Base-by-base conservation (phyloP, 53 echinoderm and acorn worm species). In the Stichopus horrens region DNA sequence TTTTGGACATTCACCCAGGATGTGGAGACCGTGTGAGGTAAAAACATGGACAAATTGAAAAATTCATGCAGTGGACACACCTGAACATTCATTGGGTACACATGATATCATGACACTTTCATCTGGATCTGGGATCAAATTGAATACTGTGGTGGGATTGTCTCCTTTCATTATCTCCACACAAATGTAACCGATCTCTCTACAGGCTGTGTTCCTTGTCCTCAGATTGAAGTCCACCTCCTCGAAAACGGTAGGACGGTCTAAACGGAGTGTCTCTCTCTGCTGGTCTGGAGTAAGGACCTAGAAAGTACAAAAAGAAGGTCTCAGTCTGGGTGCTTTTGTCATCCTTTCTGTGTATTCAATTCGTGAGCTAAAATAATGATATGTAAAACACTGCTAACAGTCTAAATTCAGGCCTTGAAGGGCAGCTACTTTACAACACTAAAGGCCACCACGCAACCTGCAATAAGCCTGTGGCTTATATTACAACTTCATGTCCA, bases 1-100 rank as follows among this genome's bases (percentile, higher is more conserved):
- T 37, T 37, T 37, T 37, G 37, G 37, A 37, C 37, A 37, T 37
- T 37, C 37, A 0, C 2, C 37, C 37, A 37, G 1, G 37, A 37
- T 37, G 37, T 37, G 37, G 37, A 37, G 37, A 37, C 37, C 37
- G 37, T 37, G 37, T 37, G 37, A 37, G 37, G 18, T 71, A 20
- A 71, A 11, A 59, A 20, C 10, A 16, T 63, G 63, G 5, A 16
- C 10, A 63, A 63, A 63, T 16, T 63, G 10, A 10, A 63, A 13
- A 63, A 20, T 83, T 57, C 63, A 83, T 83, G 83, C 83, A 59
- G 56, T 58, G 8, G 65, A 83, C 83, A 83, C 83, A 96, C 96
- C 96, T 96, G 92, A 88, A 82, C 96, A 96, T 53, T 94, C 94
- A 73, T 93, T 94, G 21, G 92, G 89, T 53, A 94, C 94, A 87